Evolutionary conservation across 2,888 invertebrate genomes (phyloP), one percentile per base, ranked within the genome.

Genomic region (Cryptocheilus praepositus): DNA sequence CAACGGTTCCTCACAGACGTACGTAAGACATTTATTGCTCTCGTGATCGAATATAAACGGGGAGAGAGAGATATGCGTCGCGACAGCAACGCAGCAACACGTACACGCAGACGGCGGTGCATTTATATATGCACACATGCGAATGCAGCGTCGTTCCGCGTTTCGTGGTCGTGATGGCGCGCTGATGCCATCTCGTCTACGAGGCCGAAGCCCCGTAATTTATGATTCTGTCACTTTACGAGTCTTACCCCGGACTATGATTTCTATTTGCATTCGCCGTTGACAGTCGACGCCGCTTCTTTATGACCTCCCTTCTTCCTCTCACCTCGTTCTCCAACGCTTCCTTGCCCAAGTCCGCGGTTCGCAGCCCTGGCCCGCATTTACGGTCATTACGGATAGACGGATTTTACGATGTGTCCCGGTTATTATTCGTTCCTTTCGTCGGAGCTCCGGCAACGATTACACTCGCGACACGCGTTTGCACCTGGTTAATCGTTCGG

Each of bases 261-360:
- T 78, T 79, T 81, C 80, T 78, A 75, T 79, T 80, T 78, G 72
- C 79, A 73, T 76, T 74, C 60, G 54, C 58, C 71, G 67, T 60
- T 67, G 72, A 70, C 78, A 73, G 65, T 65, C 66, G 61, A 53
- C 59, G 45, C 36, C 44, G 60, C 58, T 46, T 69, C 65, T 73
- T 72, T 72, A 73, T 52, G 62, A 44, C 25, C 46, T 19, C 36
- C 25, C 22, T 7, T 21, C 45, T 46, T n/a, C 16, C 7, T 21
- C 22, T 5, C 49, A 15, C 53, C 16, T 44, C 21, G 8, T 22
- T 54, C 61, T 7, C 49, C 49, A 5, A 5, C 4, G n/a, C 22
- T 21, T 22, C 22, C 53, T 15, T 4, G 21, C 22, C 19, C n/a
- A 53, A n/a, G 5, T 16, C 7, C 53, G 53, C 53, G 53, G 4